A percentile compares a stretch with the other conserved stretches of the same genome.
Evolutionary conservation across 1,140 invertebrate genomes (phyloP).

Genomic region (Whitmania pigra): DNA sequence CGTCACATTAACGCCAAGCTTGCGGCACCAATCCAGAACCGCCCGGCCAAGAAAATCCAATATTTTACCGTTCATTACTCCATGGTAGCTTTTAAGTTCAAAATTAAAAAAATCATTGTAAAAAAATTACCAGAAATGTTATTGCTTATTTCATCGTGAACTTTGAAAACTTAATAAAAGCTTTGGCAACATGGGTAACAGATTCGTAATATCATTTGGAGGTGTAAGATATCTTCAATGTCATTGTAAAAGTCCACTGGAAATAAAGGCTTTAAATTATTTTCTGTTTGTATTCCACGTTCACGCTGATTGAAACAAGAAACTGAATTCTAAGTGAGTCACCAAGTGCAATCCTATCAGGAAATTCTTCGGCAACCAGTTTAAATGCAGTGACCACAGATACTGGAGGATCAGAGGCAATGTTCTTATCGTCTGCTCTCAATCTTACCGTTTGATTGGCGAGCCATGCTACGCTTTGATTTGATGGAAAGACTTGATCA

Average conservation of each 20-base stretch:
- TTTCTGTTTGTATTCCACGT: no score
- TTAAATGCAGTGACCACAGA: no score
- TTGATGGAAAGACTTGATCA: constrained; percentile 54
- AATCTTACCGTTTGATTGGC: constrained; percentile 56
- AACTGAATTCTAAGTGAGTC: no score
- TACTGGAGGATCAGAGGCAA: no score
- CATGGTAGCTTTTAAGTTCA: constrained; percentile 63
- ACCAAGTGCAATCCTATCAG: no score
- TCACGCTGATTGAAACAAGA: no score
- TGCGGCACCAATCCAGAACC: constrained; percentile 57
- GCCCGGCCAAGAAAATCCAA: constrained; percentile 54
- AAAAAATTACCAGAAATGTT: not conserved
- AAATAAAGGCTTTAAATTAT: not conserved
- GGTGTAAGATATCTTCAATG: constrained; percentile 52
- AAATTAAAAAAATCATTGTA: not conserved
- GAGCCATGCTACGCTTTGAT: constrained; percentile 45
- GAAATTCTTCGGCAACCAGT: no score
- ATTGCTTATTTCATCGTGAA: not conserved
- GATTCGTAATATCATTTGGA: constrained; percentile 64
- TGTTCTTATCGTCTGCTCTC: constrained; percentile 39
- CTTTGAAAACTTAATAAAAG: constrained; percentile 59
- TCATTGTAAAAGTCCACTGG: constrained; percentile 31
- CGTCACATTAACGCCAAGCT: constrained; percentile 44
- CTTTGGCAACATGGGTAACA: constrained; percentile 65
- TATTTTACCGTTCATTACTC: constrained; percentile 71